phyloP scores from a whole-genome alignment of 2,113 vertebrate species.

The Forbesichthys papilliferus region DNA sequence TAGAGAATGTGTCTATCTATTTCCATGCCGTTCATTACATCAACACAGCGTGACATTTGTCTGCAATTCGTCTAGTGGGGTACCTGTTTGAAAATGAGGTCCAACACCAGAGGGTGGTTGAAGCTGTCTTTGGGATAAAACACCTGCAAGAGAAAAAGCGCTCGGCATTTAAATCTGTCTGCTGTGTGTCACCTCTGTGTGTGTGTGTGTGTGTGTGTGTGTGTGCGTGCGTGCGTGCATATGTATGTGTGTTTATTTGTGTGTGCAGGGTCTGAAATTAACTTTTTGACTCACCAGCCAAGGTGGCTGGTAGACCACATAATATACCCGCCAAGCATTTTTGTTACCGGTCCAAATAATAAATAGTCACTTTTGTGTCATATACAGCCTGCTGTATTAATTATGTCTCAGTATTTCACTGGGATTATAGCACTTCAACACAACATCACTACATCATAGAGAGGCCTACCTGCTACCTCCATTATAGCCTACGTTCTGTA shows the following conservation, averaged over 20 bases:
- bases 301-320: too few relatives aligned
- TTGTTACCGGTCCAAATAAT: too few relatives aligned
- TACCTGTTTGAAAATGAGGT: slow-evolving; percentile 97
- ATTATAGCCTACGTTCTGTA: too few relatives aligned
- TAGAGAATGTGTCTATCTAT: neutral
- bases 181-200: neutral
- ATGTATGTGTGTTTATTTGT: neutral
- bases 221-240: neutral
- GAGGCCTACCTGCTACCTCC: too few relatives aligned
- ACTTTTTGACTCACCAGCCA: too few relatives aligned
- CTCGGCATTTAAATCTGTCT: neutral
- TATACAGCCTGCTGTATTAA: too few relatives aligned
- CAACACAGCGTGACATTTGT: neutral
- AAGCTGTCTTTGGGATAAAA: slow-evolving; percentile 94
- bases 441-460: too few relatives aligned
- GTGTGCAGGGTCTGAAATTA: too few relatives aligned
- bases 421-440: too few relatives aligned
- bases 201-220: neutral
- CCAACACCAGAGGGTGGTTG: slow-evolving; percentile 85
- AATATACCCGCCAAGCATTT: too few relatives aligned
- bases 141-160: slow-evolving; percentile 76
- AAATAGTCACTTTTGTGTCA: too few relatives aligned
- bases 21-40: neutral
- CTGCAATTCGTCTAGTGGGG: neutral
- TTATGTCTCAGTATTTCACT: too few relatives aligned